Conservation (phyloP, 2,888 invertebrate species). For the Masnerella sp. region DNA sequence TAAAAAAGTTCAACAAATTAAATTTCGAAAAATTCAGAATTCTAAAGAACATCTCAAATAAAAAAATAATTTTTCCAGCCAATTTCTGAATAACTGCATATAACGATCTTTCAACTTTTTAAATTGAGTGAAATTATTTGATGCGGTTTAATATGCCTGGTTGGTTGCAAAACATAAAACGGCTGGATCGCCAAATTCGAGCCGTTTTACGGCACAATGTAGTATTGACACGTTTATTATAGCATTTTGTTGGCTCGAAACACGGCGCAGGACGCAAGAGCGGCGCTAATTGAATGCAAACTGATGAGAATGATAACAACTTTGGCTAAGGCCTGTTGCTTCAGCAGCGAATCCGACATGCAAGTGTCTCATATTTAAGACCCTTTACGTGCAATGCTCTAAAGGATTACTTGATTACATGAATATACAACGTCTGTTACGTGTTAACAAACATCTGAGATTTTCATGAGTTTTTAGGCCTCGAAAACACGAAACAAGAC, state of each 20-base stretch:
- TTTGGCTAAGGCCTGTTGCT: conserved; percentile 52
- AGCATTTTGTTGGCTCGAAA: conserved; percentile 27
- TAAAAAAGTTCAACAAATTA: no score
- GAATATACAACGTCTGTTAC: conserved; percentile 39
- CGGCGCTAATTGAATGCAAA: conserved; percentile 55
- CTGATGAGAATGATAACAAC: conserved; percentile 55
- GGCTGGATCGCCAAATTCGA: neutral
- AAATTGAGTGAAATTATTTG: no score
- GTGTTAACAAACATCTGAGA: conserved; percentile 12
- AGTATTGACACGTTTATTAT: conserved; percentile 39
- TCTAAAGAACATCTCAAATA: no score
- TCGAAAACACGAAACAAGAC: no score
- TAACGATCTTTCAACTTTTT: no score
- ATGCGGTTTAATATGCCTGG: no score
- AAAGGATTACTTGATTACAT: conserved; percentile 39
- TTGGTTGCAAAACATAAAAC: no score
- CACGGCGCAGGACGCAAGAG: conserved; percentile 8
- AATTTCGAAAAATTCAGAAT: no score
- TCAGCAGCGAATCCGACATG: conserved; percentile 35
- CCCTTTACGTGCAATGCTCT: conserved; percentile 21
- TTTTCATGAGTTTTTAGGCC: no score
- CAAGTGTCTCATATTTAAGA: conserved; percentile 46
- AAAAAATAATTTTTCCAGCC: no score
- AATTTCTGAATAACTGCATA: no score
- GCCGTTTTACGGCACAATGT: conserved; percentile 10